Evolutionary conservation across 2,888 invertebrate species (phyloP), one percentile per base, ranked within the genome.

Genomic region (Andricus quercusramuli): DNA sequence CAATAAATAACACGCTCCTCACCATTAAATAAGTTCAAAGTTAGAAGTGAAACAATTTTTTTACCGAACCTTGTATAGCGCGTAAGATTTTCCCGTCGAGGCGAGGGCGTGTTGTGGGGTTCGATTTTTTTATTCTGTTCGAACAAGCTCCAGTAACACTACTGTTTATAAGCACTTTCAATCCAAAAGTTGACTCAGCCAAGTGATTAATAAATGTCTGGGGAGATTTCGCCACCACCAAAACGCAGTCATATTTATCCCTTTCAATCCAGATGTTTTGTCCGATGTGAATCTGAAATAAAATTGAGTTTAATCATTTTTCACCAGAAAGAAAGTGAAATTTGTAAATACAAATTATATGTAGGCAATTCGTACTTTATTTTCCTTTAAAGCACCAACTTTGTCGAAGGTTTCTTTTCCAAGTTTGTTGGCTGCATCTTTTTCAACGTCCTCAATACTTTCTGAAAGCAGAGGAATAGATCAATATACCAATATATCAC

Each of bases 101-200:
- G n/a, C 44, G 41, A 22, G 44, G 67, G 15, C 67, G 44, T 44
- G 44, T 22, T 1, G 13, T 44, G 9, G 67, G 15, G 22, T 67
- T 67, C 41, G 22, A 22, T 44, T 67, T 67, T 44, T 11, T 22
- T 17, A 37, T 67, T 2, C 67, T 41, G 13, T 67, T 67, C 0
- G 44, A 67, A 11, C n/a, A 22, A 11, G 41, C 44, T 22, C 67
- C 67, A 44, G 67, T 67, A n/a, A 67, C 67, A 15, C 67, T 67
- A 22, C 67, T 67, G 13, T 44, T 67, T 44, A 67, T 44, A 22
- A 67, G 67, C 4, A 22, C 37, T 41, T 22, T n/a, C 2, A 44
- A 22, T 20, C 44, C 67, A n/a, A 67, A 67, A 11, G 41, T 22
- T 20, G 67, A 41, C n/a, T 67, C 67, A 4, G 67, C 67, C 22